phyloP scores from a whole-genome alignment of 2,113 vertebrate species.

The Syrrhaptes paradoxus region DNA sequence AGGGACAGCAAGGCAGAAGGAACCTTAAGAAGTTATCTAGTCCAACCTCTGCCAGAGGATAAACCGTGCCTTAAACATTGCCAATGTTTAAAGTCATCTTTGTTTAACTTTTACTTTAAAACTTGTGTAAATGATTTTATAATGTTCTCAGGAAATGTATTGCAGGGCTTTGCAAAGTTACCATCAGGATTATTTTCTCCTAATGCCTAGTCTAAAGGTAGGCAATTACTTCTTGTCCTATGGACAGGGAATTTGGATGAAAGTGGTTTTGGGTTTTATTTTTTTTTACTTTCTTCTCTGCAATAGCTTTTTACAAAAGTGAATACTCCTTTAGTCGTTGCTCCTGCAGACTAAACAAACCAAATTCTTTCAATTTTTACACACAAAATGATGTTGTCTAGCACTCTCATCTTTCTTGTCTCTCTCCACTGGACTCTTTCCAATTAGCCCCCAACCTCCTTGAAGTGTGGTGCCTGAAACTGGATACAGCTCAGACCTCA shows the following conservation, averaged over 20 bases:
- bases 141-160: neutral
- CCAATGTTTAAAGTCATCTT: neutral
- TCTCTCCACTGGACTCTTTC: conserved; percentile 17
- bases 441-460: neutral
- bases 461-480: conserved; percentile 6
- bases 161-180: neutral
- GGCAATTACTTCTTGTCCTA: neutral
- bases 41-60: neutral
- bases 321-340: neutral
- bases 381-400: neutral
- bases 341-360: conserved; percentile 61
- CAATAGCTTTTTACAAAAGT: neutral
- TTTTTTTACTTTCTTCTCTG: neutral
- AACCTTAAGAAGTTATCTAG: neutral
- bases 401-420: conserved; percentile 45
- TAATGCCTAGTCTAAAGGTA: neutral
- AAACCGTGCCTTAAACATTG: neutral
- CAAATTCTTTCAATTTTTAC: conserved; percentile 39
- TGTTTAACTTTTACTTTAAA: neutral
- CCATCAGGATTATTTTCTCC: neutral
- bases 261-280: neutral
- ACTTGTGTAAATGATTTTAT: neutral
- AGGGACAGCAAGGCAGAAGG: neutral
- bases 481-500: neutral
- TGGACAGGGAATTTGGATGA: neutral